phyloP scores from a whole-genome alignment of 2,113 vertebrate species.

The Amphiprion ocellaris region DNA sequence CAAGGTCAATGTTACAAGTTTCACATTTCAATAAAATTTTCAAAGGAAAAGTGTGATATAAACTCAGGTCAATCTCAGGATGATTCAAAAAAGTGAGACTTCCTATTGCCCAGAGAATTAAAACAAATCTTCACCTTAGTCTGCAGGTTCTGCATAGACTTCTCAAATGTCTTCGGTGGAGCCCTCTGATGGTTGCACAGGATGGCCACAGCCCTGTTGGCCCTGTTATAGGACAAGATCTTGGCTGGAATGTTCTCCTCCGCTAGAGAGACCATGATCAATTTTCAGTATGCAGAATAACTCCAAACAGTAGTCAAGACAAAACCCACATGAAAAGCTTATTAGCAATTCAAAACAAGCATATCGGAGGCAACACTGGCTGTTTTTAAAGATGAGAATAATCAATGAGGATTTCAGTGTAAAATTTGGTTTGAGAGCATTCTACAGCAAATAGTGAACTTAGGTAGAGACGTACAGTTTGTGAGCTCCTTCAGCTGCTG shows the following conservation, averaged over 20 bases:
- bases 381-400: background rate
- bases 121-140: slow-evolving; percentile 86
- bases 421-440: background rate
- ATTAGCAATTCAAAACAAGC: background rate
- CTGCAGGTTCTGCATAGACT: slow-evolving; percentile 98
- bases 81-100: too few relatives aligned
- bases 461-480: slow-evolving; percentile 83
- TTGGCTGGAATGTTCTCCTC: slow-evolving; percentile 96
- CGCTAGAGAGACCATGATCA: slow-evolving; percentile 76
- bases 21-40: too few relatives aligned
- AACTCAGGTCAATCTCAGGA: too few relatives aligned
- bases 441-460: background rate
- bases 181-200: slow-evolving; percentile 99
- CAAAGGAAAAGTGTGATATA: too few relatives aligned
- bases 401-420: rapidly evolving
- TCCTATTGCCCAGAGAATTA: too few relatives aligned
- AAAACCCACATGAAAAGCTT: slow-evolving; percentile 5
- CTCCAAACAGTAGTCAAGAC: background rate
- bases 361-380: background rate
- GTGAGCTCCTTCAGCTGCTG: slow-evolving; percentile 96
- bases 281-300: background rate
- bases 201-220: slow-evolving; percentile 98
- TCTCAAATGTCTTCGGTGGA: slow-evolving; percentile 98
- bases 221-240: slow-evolving; percentile 98
- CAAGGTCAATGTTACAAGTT: too few relatives aligned